Evolutionary conservation across 2,797 vertebrate genomes (phyloP).

Genomic region (Neosilurus mollespiculum): DNA sequence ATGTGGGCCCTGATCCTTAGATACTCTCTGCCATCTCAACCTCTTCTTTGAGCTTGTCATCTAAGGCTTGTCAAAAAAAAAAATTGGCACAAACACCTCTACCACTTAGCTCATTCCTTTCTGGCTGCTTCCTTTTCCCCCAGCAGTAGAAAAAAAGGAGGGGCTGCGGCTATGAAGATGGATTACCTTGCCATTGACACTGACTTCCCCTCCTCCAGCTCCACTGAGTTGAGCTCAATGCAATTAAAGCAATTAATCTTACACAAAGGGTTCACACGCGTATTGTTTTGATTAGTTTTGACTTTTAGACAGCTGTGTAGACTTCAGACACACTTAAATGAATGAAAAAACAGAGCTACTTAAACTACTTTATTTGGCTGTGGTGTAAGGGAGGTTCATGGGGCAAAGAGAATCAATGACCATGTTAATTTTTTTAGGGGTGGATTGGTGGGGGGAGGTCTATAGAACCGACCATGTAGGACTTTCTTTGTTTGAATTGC

Average conservation of each 20-base stretch:
- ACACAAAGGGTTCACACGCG: conserved; percentile 57
- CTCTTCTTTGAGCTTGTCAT: conserved; percentile 79
- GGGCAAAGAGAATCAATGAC: not conserved
- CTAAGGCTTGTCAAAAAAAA: conserved; percentile 76
- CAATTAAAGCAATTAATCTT: conserved; percentile 83
- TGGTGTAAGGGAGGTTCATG: conserved; percentile 16
- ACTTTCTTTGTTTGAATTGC: no score
- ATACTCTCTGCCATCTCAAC: conserved; percentile 47
- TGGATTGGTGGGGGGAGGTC: no score
- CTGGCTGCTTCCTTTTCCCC: conserved; percentile 33
- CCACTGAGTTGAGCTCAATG: conserved; percentile 67
- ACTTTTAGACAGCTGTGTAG: conserved; percentile 60
- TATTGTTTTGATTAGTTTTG: conserved; percentile 51
- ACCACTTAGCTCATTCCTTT: not conserved
- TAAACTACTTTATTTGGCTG: conserved; percentile 47
- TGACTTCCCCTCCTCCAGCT: conserved; percentile 65
- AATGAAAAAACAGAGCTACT: conserved; percentile 43
- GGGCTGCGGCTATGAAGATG: conserved; percentile 77
- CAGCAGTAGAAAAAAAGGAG: conserved; percentile 59
- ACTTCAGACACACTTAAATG: conserved; percentile 18
- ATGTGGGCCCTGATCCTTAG: not conserved
- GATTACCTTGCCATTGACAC: conserved; percentile 76
- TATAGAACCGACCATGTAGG: no score
- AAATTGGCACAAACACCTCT: conserved; percentile 69
- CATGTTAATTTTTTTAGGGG: not conserved